These are phyloP conservation scores for Sarcophaga bullata DNA, from an alignment of 1,140 invertebrate genomes.

Conservation along the genomic window DNA sequence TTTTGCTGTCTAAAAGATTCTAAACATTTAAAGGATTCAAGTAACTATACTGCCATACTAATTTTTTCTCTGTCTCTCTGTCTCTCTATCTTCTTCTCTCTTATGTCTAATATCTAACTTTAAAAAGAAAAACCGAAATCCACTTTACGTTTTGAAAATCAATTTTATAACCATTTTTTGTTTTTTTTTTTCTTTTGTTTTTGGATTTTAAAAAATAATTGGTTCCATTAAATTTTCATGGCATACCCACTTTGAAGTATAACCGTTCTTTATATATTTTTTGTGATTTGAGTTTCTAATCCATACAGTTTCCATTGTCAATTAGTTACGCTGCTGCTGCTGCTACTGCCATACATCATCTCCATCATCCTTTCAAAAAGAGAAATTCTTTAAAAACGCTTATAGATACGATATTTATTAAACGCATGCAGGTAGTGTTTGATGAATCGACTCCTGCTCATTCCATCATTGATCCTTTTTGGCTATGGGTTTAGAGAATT, in stretches of 20 bases:
- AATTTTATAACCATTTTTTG: too few relatives aligned
- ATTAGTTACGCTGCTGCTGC: neutral
- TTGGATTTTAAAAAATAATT: neutral
- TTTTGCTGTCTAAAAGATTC: neutral
- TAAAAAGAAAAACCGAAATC: neutral
- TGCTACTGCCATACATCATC: neutral
- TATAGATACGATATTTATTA: too few relatives aligned
- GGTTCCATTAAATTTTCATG: slow-evolving; percentile 1
- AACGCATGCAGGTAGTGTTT: neutral
- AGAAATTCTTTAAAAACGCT: too few relatives aligned
- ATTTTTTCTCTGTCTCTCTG: too few relatives aligned
- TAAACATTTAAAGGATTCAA: neutral
- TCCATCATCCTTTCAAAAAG: too few relatives aligned
- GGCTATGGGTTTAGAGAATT: neutral
- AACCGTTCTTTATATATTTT: neutral
- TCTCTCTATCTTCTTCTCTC: too few relatives aligned
- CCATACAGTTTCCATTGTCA: neutral
- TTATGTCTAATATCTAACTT: too few relatives aligned
- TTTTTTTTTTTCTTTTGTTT: too few relatives aligned
- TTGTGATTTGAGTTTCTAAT: neutral
- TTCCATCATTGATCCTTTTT: neutral
- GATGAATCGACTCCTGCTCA: neutral
- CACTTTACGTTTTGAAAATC: neutral
- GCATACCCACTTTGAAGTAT: neutral
- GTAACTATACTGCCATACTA: neutral